Evolutionary conservation across 2,888 invertebrate genomes (phyloP).

Genomic region (Neoaliturus tenellus): DNA sequence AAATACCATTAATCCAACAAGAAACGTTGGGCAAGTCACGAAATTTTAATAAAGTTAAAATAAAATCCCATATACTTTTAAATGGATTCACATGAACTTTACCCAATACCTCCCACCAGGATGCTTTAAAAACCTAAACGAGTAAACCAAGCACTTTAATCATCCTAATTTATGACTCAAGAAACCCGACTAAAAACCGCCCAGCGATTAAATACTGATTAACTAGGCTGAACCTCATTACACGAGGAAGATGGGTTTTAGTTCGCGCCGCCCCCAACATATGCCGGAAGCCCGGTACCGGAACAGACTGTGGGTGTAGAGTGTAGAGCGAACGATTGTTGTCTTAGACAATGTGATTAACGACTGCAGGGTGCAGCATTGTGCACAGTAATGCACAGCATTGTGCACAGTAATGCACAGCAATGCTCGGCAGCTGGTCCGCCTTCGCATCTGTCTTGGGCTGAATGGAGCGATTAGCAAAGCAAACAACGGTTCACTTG

Average conservation of each 20-base stretch:
- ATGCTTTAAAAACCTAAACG: no score
- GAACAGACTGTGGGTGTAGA: no score
- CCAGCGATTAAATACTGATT: neutral
- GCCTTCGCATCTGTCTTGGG: neutral
- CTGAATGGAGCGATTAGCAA: neutral
- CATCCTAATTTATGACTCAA: no score
- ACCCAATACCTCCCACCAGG: no score
- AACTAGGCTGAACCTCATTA: neutral
- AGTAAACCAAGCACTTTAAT: no score
- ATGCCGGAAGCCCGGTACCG: neutral
- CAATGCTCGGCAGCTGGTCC: conserved; percentile 4
- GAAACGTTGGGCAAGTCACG: no score
- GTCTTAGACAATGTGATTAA: neutral
- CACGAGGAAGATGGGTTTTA: neutral
- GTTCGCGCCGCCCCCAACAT: neutral
- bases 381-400: conserved; percentile 6
- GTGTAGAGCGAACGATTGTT: neutral
- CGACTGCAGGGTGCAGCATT: neutral
- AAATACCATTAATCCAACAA: no score
- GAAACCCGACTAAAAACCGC: neutral
- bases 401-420: conserved; percentile 24
- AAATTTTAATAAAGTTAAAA: no score
- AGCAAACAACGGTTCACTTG: neutral
- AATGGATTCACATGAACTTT: no score
- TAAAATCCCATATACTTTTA: no score